These are phyloP conservation scores for Bambusicola thoracicus DNA, from an alignment of 2,113 vertebrate genomes.

Conservation along the genomic window DNA sequence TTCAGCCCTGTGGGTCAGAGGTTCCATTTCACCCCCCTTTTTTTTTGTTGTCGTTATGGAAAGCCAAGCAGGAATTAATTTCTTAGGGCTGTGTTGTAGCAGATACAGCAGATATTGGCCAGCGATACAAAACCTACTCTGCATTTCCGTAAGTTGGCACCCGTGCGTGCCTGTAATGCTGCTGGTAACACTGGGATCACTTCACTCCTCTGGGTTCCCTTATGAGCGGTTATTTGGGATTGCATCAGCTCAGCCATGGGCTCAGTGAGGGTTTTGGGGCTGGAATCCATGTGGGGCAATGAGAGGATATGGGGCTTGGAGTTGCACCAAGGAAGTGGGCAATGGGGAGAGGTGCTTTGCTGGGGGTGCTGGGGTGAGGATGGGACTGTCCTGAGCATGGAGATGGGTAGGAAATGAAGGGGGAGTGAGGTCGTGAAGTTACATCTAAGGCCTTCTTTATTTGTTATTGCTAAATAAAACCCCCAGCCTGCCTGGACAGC, in stretches of 20 bases:
- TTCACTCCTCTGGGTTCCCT: not conserved
- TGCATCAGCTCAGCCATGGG: no score
- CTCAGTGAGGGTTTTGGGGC: no score
- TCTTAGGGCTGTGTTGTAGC: not conserved
- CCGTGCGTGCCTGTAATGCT: accelerated
- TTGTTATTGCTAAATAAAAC: constrained; percentile 66
- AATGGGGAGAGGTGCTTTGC: accelerated
- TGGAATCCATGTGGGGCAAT: not conserved
- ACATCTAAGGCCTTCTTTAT: not conserved
- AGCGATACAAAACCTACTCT: not conserved
- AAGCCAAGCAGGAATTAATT: not conserved
- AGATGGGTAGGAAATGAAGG: not conserved
- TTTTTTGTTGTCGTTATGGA: not conserved
- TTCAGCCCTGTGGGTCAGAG: not conserved
- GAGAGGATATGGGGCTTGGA: not conserved
- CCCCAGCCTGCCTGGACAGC: not conserved
- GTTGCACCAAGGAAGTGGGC: not conserved
- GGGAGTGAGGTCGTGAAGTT: not conserved
- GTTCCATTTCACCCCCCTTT: not conserved
- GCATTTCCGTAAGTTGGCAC: not conserved
- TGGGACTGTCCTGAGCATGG: not conserved
- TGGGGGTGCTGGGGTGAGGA: not conserved
- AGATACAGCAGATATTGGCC: not conserved
- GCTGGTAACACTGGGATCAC: not conserved
- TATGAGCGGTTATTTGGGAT: not conserved